These are phyloP conservation scores for Phainopepla nitens DNA, from an alignment of 2,113 vertebrate species.

Conservation along the genomic window DNA sequence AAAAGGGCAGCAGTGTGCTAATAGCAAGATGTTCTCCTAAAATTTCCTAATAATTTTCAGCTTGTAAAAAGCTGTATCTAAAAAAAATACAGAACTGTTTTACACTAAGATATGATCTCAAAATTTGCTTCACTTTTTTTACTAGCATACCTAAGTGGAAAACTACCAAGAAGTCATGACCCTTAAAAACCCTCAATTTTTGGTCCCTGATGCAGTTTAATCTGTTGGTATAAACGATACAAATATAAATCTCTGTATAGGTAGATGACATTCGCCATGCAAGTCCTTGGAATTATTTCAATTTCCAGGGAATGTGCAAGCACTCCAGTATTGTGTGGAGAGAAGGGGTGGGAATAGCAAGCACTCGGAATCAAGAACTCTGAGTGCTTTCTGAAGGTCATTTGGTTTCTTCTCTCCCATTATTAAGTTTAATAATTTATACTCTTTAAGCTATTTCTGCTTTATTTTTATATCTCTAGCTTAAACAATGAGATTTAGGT, in stretches of 20 bases:
- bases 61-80: neutral
- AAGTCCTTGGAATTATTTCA: neutral
- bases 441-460: neutral
- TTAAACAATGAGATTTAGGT: neutral
- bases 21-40: neutral
- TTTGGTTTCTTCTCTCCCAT: neutral
- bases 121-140: neutral
- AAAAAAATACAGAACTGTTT: neutral
- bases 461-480: neutral
- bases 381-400: neutral
- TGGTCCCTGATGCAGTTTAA: neutral
- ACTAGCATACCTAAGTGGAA: neutral
- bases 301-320: neutral
- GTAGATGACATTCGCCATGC: too few relatives aligned
- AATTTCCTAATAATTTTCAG: neutral
- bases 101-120: neutral
- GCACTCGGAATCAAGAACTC: neutral
- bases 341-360: neutral
- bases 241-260: neutral
- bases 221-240: neutral
- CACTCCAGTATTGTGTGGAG: neutral
- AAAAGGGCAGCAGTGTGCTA: neutral
- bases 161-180: neutral
- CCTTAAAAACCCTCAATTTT: neutral
- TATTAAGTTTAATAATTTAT: conserved; percentile 1